phyloP scores from a whole-genome alignment of 1,140 invertebrate species.

The Saccostrea cuccullata region DNA sequence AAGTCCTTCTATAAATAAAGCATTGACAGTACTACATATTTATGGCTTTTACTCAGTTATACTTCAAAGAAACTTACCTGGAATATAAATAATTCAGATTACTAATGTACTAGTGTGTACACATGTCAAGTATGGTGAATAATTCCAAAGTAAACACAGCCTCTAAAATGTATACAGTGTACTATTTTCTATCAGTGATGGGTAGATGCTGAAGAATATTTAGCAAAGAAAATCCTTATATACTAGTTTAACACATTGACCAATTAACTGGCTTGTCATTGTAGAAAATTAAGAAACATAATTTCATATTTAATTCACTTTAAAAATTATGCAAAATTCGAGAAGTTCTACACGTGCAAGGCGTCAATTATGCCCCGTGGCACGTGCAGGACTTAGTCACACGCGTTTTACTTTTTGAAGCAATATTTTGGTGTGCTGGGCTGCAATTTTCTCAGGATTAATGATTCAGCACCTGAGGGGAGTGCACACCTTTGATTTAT shows the following conservation, averaged over 20 bases:
- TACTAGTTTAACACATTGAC: background rate
- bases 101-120: conserved; percentile 4
- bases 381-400: background rate
- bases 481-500: conserved; percentile 29
- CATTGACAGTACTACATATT: background rate
- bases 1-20: conserved; percentile 27
- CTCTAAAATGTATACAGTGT: background rate
- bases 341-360: background rate
- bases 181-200: background rate
- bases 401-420: background rate
- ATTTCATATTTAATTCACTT: conserved; percentile 14
- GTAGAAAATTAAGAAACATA: conserved; percentile 19
- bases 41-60: conserved; percentile 16
- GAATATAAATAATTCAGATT: background rate
- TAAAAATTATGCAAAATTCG: conserved; percentile 3
- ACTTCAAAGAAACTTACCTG: conserved; percentile 26
- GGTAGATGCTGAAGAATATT: background rate
- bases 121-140: background rate
- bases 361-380: background rate
- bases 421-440: conserved; percentile 2
- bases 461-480: background rate
- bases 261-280: background rate
- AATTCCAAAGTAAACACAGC: background rate
- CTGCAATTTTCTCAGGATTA: conserved; percentile 26
- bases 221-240: background rate